phyloP scores from a whole-genome alignment of 2,797 vertebrate species.

The Neosilurus hyrtlii region DNA sequence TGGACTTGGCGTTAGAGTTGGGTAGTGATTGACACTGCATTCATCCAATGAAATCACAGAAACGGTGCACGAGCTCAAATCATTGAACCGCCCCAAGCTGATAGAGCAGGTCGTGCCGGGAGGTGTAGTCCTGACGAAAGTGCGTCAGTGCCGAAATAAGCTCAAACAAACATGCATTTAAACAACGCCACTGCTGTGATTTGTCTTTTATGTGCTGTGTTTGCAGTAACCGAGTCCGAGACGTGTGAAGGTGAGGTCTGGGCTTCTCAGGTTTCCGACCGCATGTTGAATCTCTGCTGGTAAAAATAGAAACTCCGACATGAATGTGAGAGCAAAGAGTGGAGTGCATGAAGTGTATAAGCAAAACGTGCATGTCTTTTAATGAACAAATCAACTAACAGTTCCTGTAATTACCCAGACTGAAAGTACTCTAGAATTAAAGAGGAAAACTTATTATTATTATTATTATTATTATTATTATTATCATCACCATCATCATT shows the following conservation, averaged over 20 bases:
- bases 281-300: constrained; percentile 36
- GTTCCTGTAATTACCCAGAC: too few relatives aligned
- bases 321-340: constrained; percentile 24
- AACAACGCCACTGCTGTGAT: constrained; percentile 41
- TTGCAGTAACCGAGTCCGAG: constrained; percentile 50
- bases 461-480: too few relatives aligned
- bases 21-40: not conserved
- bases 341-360: constrained; percentile 38
- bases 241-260: constrained; percentile 69
- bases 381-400: too few relatives aligned
- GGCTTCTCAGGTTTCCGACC: constrained; percentile 31
- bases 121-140: constrained; percentile 35
- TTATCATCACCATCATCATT: too few relatives aligned
- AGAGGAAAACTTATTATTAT: too few relatives aligned
- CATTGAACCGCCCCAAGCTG: constrained; percentile 27
- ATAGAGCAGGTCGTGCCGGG: constrained; percentile 37
- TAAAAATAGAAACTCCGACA: constrained; percentile 55
- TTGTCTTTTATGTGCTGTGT: constrained; percentile 53
- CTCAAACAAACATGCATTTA: constrained; percentile 46
- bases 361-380: not conserved
- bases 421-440: too few relatives aligned
- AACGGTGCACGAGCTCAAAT: not conserved
- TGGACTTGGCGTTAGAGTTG: not conserved
- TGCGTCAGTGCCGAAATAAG: constrained; percentile 16
- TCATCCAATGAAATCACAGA: constrained; percentile 33